A percentile compares a stretch with the other conserved stretches of the same genome.
phyloP scores from a whole-genome alignment of 2,888 invertebrate species.

The Strigamia maritima region DNA sequence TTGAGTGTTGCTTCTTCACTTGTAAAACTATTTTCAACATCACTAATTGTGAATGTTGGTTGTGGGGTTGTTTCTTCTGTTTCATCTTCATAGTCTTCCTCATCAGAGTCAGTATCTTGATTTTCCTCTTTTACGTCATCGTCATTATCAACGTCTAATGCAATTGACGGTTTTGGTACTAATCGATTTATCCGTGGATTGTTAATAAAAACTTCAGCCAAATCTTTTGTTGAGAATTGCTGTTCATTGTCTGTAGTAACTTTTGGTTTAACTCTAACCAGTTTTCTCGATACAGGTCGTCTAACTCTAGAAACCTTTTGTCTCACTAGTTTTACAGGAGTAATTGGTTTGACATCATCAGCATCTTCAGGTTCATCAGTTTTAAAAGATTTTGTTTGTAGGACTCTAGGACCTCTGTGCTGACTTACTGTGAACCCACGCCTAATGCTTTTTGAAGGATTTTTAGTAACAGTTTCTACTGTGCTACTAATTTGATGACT shows the following conservation, averaged over 20 bases:
- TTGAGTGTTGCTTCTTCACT: not conserved
- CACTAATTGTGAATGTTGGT: not conserved
- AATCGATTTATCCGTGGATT: not conserved
- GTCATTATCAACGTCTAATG: not conserved
- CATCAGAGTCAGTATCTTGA: not conserved
- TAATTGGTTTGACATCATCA: not conserved
- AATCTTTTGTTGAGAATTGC: not conserved
- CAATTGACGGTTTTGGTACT: not conserved
- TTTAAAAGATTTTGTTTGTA: not conserved
- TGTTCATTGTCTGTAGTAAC: not conserved
- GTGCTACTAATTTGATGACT: slow-evolving; percentile 38
- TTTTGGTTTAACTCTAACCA: not conserved
- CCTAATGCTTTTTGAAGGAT: slow-evolving; percentile 41
- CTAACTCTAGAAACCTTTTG: not conserved
- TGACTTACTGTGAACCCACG: not conserved
- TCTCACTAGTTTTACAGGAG: not conserved
- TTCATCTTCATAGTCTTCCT: slow-evolving; percentile 29
- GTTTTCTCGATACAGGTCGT: not conserved
- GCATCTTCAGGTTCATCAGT: not conserved
- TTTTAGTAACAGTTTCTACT: slow-evolving; percentile 40
- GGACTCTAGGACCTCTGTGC: not conserved
- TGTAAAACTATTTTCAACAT: not conserved
- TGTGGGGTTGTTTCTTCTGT: not conserved
- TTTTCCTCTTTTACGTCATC: not conserved
- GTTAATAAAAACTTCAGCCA: not conserved